Base-by-base conservation (phyloP, 2,113 vertebrate species). In the Siniperca chuatsi region DNA sequence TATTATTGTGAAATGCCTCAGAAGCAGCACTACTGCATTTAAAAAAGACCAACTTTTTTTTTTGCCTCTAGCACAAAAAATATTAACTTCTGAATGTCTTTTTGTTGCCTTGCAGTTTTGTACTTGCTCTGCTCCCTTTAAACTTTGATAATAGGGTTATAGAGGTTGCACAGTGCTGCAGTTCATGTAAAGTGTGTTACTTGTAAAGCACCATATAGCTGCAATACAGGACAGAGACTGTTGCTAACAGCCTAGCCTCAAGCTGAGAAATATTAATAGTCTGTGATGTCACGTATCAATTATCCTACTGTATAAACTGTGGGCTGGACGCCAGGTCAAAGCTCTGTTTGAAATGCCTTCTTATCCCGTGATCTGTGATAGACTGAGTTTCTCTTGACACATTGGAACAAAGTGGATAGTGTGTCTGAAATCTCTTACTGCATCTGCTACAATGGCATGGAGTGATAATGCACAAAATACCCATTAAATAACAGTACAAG, bases 191-290 rank as follows among this genome's bases (percentile, higher is more conserved):
- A 78, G 71, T 86, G 85, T 85, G 75, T 91, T 85, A 84, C 62
- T 81, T 78, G 74, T 90, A 74, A 89, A 89, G 81, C 87, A 87
- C 79, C 86, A 82, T 90, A 84, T 92, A 88, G 89, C 87, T 89
- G 90, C 89, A 93, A 93, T 92, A 92, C 88, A 90, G 86, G 93
- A 95, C 92, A 94, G 90, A 94, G 94, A 92, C 94, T 93, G 92
- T 92, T 90, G 84, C 89, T 77, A 86, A 90, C 89, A 90, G 92
- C 91, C 93, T 92, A 78, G 92, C 93, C 91, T 89, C 83, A 72
- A 83, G 25, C 23, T 79, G 79, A 90, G 84, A 87, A 83, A 83
- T 86, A 83, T 82, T 72, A 86, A 79, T 82, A 85, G 69, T 90
- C 78, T 93, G 89, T 92, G 85, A 90, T 88, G 86, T 91, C 84